Conservation (phyloP, 2,888 invertebrate genomes). For the Euplagia quadripunctaria region DNA sequence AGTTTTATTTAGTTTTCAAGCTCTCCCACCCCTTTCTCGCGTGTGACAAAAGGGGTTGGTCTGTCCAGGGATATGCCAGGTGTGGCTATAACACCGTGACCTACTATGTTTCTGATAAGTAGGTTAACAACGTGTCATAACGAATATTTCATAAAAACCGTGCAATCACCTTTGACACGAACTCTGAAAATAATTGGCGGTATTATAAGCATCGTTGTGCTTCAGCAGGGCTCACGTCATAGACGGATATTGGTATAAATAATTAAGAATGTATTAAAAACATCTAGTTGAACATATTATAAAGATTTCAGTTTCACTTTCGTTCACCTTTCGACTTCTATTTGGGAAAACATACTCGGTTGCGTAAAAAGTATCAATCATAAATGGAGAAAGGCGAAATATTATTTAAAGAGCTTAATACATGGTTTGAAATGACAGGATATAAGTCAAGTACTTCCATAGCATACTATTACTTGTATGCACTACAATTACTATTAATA, state of each 20-base stretch:
- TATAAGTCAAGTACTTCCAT: slow-evolving; percentile 47
- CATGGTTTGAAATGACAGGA: slow-evolving; percentile 50
- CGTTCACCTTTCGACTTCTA: slow-evolving; percentile 29
- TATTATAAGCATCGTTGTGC: slow-evolving; percentile 42
- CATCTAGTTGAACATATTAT: background rate
- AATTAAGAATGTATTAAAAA: background rate
- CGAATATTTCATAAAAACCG: slow-evolving; percentile 56
- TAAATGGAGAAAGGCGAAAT: slow-evolving; percentile 25
- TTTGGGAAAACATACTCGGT: slow-evolving; percentile 12
- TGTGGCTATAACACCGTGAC: slow-evolving; percentile 60
- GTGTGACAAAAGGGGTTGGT: slow-evolving; percentile 72
- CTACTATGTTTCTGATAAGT: slow-evolving; percentile 61
- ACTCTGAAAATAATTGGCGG: slow-evolving; percentile 54
- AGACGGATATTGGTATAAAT: background rate
- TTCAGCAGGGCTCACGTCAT: background rate
- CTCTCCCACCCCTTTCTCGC: slow-evolving; percentile 55
- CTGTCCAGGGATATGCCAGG: slow-evolving; percentile 60
- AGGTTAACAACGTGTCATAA: slow-evolving; percentile 69
- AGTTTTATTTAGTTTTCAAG: slow-evolving; percentile 22
- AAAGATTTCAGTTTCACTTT: slow-evolving; percentile 30
- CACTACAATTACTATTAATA: slow-evolving; percentile 59
- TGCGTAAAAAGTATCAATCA: slow-evolving; percentile 9
- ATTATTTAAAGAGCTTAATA: slow-evolving; percentile 30
- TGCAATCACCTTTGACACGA: slow-evolving; percentile 65
- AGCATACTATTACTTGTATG: slow-evolving; percentile 43